phyloP scores from a whole-genome alignment of 2,888 invertebrate species.

The Cosmia pyralina region DNA sequence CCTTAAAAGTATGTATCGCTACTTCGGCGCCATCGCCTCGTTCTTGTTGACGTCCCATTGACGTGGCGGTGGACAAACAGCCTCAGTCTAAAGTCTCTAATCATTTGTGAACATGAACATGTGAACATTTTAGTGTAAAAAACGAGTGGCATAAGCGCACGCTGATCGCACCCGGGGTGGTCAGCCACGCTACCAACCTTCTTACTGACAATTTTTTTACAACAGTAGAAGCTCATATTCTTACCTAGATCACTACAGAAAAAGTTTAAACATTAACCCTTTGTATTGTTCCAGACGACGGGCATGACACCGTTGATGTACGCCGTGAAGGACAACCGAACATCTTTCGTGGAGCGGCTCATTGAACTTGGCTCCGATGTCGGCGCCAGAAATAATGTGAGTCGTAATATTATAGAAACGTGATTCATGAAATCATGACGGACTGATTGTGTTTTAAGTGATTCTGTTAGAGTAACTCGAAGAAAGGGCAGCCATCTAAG shows the following conservation, averaged over 20 bases:
- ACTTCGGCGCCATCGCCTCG: too few species aligned
- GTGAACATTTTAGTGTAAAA: too few species aligned
- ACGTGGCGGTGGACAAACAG: too few species aligned
- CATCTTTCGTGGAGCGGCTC: conserved; percentile 96
- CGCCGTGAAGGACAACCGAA: conserved; percentile 98
- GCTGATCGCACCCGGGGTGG: too few species aligned
- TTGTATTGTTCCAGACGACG: conserved; percentile 92
- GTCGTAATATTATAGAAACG: conserved; percentile 74
- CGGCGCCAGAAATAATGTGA: conserved; percentile 97
- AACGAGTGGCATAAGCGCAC: too few species aligned
- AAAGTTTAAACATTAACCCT: neutral
- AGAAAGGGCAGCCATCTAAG: neutral
- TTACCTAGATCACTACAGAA: neutral
- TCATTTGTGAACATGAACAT: too few species aligned
- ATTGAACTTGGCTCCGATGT: conserved; percentile 98
- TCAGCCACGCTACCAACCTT: too few species aligned
- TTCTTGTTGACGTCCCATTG: too few species aligned
- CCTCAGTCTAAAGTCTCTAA: too few species aligned
- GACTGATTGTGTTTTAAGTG: neutral
- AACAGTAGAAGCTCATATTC: neutral
- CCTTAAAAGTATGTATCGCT: too few species aligned
- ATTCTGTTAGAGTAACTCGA: neutral
- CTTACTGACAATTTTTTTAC: neutral
- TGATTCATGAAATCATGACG: neutral
- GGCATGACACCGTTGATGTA: conserved; percentile 99